These are phyloP conservation scores for Otus sunia DNA, from an alignment of 2,113 vertebrate species.

Conservation along the genomic window DNA sequence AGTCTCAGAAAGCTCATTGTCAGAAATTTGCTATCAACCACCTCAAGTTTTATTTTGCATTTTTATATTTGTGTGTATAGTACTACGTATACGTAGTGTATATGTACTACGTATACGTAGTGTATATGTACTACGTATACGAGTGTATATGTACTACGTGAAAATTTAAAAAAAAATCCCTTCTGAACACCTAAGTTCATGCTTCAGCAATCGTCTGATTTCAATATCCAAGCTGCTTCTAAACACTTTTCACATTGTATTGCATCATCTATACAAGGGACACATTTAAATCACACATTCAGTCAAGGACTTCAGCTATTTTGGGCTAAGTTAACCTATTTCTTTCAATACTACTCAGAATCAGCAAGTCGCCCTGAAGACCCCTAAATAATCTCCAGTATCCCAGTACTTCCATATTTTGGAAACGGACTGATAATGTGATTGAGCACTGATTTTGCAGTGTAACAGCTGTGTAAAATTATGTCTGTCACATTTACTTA, in stretches of 20 bases:
- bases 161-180: background rate
- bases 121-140: too few relatives aligned
- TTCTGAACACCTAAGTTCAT: background rate
- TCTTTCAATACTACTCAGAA: background rate
- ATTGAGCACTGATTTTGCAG: background rate
- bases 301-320: background rate
- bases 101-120: too few relatives aligned
- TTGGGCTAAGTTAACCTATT: background rate
- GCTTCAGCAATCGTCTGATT: background rate
- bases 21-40: background rate
- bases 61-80: background rate
- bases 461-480: background rate
- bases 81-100: too few relatives aligned
- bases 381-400: background rate
- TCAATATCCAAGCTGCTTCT: background rate
- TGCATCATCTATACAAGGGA: background rate
- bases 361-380: background rate
- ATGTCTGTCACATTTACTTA: background rate
- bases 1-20: background rate
- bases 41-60: background rate
- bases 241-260: background rate
- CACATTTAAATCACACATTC: background rate
- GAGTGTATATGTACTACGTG: background rate
- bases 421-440: background rate
- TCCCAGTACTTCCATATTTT: background rate